Base-by-base conservation (phyloP, 2,113 vertebrate species). In the Aythya baeri region DNA sequence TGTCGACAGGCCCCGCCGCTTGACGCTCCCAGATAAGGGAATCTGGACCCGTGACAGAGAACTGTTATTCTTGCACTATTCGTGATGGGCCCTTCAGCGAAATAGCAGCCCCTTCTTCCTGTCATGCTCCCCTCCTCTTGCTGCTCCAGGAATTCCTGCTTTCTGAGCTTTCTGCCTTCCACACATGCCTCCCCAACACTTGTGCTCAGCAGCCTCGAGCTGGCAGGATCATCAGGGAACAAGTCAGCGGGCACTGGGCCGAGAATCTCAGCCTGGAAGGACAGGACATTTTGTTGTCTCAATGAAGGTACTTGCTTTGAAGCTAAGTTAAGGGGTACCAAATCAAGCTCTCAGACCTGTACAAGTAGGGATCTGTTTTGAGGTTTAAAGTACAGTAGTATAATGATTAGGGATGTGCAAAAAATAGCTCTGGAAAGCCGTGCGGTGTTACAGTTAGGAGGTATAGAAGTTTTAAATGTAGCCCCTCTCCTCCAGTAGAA, bases 111-210 rank as follows among this genome's bases (percentile, higher is more conserved):
- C 73, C 57, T 83, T 89, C 81, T 94, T 94, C 93, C 96, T 94
- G 86, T 55, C 95, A 82, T 59, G 49, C 72, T 18, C 31, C 16
- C 8, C 70, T 55, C 41, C 57, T 87, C 75, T n/a, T 9, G 54
- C 83, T 76, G 91, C 95, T 74, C 83, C 89, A 89, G 75, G 78
- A 92, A 96, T 86, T 86, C 81, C 88, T 88, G 77, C 55, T 59
- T 67, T 5, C 75, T 50, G 68, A 76, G 55, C 72, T 17, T 26
- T 68, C 62, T 72, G 80, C 93, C 89, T 78, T 73, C 89, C 90
- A 58, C 91, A 81, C 65, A 2, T 29, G 84, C 82, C 72, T 88
- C 58, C 7, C 49, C 83, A 38, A 0, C 79, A 16, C 76, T 71
- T 57, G 73, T 27, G 41, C 29, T 54, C 15, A 27, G 21, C 67